Evolutionary conservation across 1,140 invertebrate genomes (phyloP).

Genomic region (Aculops lycopersici): DNA sequence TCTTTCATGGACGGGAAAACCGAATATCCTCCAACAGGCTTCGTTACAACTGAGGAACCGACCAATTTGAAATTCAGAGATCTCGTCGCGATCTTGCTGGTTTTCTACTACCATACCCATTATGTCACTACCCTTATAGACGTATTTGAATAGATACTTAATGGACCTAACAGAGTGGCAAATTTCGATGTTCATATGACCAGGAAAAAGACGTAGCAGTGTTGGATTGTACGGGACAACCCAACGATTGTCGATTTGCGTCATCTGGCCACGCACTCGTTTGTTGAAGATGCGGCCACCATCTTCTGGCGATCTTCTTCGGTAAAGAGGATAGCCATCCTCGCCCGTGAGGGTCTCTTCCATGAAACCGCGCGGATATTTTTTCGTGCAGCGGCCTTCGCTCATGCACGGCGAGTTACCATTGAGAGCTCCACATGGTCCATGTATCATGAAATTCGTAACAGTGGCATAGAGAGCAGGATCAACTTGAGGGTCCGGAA

Average conservation of each 20-base stretch:
- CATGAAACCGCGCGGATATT: constrained; percentile 2
- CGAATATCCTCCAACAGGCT: constrained; percentile 10
- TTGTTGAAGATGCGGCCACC: constrained; percentile 11
- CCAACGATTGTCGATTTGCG: constrained; percentile 11
- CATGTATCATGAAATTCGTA: constrained; percentile 16
- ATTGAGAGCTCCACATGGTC: constrained; percentile 11
- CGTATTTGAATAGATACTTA: constrained; percentile 15
- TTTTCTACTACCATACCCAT: constrained; percentile 5
- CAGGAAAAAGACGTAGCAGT: constrained; percentile 11
- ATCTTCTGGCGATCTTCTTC: constrained; percentile 11
- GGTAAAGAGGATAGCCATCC: constrained; percentile 17
- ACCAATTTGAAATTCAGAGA: constrained; percentile 7
- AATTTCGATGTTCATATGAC: constrained; percentile 15
- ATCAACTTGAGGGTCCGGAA: constrained; percentile 3
- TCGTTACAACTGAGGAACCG: constrained; percentile 11
- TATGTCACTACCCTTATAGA: constrained; percentile 14
- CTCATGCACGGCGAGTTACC: constrained; percentile 2
- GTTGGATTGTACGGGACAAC: constrained; percentile 14
- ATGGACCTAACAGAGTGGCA: constrained; percentile 12
- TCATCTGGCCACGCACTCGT: not conserved
- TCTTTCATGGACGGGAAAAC: constrained; percentile 15
- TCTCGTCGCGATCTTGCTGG: constrained; percentile 8
- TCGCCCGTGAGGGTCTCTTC: constrained; percentile 3
- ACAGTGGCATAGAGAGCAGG: constrained; percentile 10
- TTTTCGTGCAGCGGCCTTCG: constrained; percentile 1